Base-by-base conservation (phyloP, 1,140 invertebrate species). In the Tenebrio molitor region DNA sequence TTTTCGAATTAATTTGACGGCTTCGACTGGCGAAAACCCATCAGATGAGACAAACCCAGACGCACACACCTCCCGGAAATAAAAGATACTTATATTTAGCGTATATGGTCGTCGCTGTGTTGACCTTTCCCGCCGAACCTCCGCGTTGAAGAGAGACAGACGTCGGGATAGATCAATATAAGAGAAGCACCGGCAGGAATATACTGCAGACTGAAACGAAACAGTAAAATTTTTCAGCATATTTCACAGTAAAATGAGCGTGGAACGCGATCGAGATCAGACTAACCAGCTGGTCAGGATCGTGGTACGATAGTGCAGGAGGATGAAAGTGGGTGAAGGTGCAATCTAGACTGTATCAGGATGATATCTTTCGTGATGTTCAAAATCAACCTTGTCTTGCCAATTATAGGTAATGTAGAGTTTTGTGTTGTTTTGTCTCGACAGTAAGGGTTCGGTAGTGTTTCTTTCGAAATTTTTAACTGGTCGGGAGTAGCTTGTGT, bases 81-180 rank as follows among this genome's bases (percentile, higher is more conserved):
- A 29, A 29, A 8, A 3, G 8, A 8, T 8, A 29, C 25, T 29
- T 29, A 29, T 29, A 4, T 29, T 29, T 29, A 29, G 25, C 25
- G 8, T 29, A 29, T 29, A 29, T 29, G 25, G n/a, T n/a, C n/a
- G n/a, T n/a, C n/a, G 25, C 3, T 29, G 25, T 29, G 8, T 8
- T 29, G 25, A 29, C 8, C 25, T 8, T 29, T 29, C 25, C 8
- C 3, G 8, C 8, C 25, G 8, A 58, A 15, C 21, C 29, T 14
- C 10, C 1, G 50, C 12, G 50, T 58, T 58, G 29, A 65, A 65
- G 34, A 65, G 62, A 65, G 62, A 65, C 19, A 39, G 34, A 42
- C n/a, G n/a, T 41, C 10, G 39, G n/a, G 17, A 39, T 39, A 65
- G 62, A 65, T 65, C 62, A 65, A 65, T 65, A 65, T 65, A 42